Percentiles rank a stretch among this genome's conserved stretches.
Evolutionary conservation across 2,113 vertebrate species (phyloP).

Genomic region (Pluvianellus socialis): DNA sequence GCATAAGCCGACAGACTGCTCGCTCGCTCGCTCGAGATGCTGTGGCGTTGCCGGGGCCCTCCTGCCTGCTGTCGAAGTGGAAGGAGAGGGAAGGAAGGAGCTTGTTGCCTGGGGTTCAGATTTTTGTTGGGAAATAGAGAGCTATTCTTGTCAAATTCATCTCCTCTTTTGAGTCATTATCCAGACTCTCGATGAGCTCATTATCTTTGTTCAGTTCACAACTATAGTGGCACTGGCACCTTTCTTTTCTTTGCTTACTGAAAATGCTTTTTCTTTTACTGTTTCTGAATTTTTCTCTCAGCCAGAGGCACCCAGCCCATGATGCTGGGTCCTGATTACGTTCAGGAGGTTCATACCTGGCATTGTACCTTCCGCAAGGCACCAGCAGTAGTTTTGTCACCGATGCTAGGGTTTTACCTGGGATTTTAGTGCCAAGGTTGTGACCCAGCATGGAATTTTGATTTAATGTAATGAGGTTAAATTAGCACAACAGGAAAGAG

Average conservation of each 20-base stretch:
- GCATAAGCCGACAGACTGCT: background rate
- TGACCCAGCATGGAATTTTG: background rate
- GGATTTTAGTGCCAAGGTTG: accelerated
- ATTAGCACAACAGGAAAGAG: background rate
- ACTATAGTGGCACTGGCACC: background rate
- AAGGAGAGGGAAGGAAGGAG: background rate
- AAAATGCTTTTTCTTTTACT: background rate
- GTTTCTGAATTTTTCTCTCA: background rate
- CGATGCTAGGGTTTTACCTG: background rate
- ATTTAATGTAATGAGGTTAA: background rate
- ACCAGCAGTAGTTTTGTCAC: background rate
- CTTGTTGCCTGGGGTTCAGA: background rate
- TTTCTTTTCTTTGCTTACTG: background rate
- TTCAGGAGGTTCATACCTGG: background rate
- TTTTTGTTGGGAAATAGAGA: background rate
- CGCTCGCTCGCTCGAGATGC: background rate
- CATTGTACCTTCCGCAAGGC: background rate
- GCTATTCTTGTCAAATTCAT: accelerated
- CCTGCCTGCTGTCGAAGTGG: background rate
- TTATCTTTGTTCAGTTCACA: background rate
- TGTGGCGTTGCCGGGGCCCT: background rate
- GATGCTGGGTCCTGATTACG: background rate
- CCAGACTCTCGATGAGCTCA: accelerated
- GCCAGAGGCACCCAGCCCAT: background rate
- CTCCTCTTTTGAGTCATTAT: background rate